Percentiles rank a stretch among this genome's conserved stretches.
phyloP scores from a whole-genome alignment of 2,888 invertebrate species.

The Ormyrus labotus region DNA sequence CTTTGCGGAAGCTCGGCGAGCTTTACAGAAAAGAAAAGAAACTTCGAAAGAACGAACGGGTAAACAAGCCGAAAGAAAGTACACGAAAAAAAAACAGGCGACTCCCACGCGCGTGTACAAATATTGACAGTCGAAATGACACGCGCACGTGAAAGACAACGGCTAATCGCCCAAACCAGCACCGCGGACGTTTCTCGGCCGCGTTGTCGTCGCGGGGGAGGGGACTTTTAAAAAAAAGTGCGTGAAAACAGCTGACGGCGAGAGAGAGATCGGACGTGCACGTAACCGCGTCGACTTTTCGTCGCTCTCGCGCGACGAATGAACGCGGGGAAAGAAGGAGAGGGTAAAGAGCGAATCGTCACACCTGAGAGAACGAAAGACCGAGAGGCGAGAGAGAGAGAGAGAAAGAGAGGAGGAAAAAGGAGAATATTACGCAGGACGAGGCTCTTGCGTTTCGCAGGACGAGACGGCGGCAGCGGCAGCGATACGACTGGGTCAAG shows the following conservation, averaged over 20 bases:
- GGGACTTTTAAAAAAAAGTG: background rate
- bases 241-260: slow-evolving; percentile 3
- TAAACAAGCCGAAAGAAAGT: no score
- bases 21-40: no score
- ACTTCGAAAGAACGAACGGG: no score
- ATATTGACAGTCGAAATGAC: slow-evolving; percentile 4
- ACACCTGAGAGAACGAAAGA: background rate
- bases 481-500: no score
- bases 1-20: background rate
- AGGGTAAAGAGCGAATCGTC: background rate
- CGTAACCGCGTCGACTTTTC: background rate
- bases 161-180: background rate
- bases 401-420: background rate
- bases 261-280: background rate
- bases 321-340: background rate
- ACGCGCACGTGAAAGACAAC: background rate
- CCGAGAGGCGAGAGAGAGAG: background rate
- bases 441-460: background rate
- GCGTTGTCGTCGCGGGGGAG: background rate
- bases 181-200: background rate
- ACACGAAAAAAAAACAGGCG: no score
- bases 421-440: background rate
- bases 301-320: no score
- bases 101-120: background rate
- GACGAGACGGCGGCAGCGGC: no score